A percentile compares a stretch with the other conserved stretches of the same genome.
Evolutionary conservation across 2,797 vertebrate genomes (phyloP).

Genomic region (Coilia nasus): DNA sequence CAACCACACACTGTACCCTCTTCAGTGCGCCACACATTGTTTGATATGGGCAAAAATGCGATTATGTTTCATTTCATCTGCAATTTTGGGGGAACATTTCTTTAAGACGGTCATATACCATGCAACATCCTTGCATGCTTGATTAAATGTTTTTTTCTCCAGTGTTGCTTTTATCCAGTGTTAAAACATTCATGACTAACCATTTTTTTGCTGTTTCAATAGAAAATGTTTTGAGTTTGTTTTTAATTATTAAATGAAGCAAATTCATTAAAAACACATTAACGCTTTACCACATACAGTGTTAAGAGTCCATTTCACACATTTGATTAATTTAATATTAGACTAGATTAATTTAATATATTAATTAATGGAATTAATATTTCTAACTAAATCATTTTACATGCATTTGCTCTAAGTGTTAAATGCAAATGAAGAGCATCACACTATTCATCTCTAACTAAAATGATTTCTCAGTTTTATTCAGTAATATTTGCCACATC

Average conservation of each 20-base stretch:
- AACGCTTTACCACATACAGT: not conserved
- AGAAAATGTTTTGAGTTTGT: not conserved
- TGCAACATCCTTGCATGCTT: not conserved
- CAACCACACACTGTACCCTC: conserved; percentile 54
- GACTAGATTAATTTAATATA: not conserved
- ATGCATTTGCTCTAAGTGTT: no score
- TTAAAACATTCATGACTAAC: not conserved
- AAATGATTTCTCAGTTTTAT: not conserved
- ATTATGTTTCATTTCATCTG: not conserved
- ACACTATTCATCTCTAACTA: not conserved
- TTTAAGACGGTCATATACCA: not conserved
- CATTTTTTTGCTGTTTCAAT: not conserved
- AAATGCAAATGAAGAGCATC: not conserved
- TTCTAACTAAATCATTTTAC: no score
- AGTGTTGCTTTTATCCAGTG: not conserved
- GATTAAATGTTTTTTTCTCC: not conserved
- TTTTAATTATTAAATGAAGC: not conserved
- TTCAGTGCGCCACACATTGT: not conserved
- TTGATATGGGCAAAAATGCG: not conserved
- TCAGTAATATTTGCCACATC: not conserved
- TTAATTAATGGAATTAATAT: no score
- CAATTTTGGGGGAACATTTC: not conserved
- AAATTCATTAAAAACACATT: not conserved
- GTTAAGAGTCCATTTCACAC: not conserved
- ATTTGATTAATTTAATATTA: not conserved